Percentiles rank a stretch among this genome's conserved stretches.
Evolutionary conservation across 1,140 invertebrate species (phyloP).

Genomic region (Bombyx mandarina): DNA sequence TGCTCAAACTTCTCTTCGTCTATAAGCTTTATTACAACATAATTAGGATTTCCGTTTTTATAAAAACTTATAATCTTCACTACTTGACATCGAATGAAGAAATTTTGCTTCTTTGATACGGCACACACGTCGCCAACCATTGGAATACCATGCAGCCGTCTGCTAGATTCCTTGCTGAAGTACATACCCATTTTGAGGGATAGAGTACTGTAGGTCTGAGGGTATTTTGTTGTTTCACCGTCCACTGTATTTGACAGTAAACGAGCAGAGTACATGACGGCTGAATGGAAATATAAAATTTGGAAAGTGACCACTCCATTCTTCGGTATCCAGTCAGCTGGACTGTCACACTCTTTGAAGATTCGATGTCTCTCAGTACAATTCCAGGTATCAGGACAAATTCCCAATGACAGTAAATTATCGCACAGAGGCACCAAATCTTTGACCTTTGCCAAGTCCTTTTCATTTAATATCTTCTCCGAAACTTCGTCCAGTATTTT

Average conservation of each 20-base stretch:
- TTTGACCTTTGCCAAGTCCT: constrained; percentile 42
- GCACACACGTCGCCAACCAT: constrained; percentile 56
- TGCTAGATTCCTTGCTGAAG: constrained; percentile 43
- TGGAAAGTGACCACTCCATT: constrained; percentile 49
- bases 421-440: constrained; percentile 46
- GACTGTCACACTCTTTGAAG: constrained; percentile 37
- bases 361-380: constrained; percentile 46
- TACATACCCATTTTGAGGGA: constrained; percentile 53
- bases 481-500: constrained; percentile 29
- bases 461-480: constrained; percentile 31
- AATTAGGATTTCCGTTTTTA: constrained; percentile 36
- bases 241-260: constrained; percentile 33
- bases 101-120: constrained; percentile 34
- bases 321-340: constrained; percentile 48
- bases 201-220: constrained; percentile 38
- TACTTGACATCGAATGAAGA: constrained; percentile 51
- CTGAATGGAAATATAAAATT: constrained; percentile 46
- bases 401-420: constrained; percentile 38
- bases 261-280: constrained; percentile 41
- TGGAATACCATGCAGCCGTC: constrained; percentile 36
- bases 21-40: constrained; percentile 46
- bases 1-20: constrained; percentile 49
- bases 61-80: constrained; percentile 38
- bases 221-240: constrained; percentile 29
- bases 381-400: constrained; percentile 49